Percentiles rank a stretch among this genome's conserved stretches.
phyloP scores from a whole-genome alignment of 2,797 vertebrate species.

The Chiloscyllium punctatum region DNA sequence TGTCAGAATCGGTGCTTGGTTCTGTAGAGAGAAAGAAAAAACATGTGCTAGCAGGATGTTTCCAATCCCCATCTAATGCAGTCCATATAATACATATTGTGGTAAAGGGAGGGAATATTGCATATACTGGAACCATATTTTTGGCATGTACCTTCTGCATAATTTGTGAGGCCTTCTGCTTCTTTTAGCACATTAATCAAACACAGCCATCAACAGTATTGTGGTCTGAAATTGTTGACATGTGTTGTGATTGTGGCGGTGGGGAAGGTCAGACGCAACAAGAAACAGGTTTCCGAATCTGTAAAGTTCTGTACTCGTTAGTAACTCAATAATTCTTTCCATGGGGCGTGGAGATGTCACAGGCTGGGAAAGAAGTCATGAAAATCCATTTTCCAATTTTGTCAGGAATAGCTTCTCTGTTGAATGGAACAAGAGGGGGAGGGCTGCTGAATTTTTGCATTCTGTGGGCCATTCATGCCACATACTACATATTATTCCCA shows the following conservation, averaged over 20 bases:
- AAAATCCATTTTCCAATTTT: background rate
- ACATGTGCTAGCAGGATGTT: background rate
- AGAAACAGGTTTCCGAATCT: background rate
- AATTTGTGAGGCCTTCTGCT: conserved; percentile 22
- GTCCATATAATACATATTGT: conserved; percentile 5
- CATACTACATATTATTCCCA: background rate
- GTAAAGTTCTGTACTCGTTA: background rate
- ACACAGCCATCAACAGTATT: background rate
- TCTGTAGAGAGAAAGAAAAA: background rate
- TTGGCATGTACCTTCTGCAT: background rate
- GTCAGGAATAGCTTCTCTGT: background rate
- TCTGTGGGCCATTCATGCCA: background rate
- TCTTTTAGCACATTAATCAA: conserved; percentile 19
- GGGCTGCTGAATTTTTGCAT: background rate
- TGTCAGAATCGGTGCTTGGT: background rate
- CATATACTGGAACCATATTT: background rate
- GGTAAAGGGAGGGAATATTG: conserved; percentile 26
- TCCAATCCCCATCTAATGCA: background rate
- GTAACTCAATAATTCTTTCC: background rate
- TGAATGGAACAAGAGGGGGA: background rate
- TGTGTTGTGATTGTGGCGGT: background rate
- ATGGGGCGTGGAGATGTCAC: background rate
- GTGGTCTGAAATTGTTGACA: conserved; percentile 30
- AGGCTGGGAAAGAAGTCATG: background rate
- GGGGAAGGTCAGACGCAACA: background rate